Evolutionary conservation across 2,797 vertebrate species (phyloP).

Genomic region (Cetoscarus ocellatus): DNA sequence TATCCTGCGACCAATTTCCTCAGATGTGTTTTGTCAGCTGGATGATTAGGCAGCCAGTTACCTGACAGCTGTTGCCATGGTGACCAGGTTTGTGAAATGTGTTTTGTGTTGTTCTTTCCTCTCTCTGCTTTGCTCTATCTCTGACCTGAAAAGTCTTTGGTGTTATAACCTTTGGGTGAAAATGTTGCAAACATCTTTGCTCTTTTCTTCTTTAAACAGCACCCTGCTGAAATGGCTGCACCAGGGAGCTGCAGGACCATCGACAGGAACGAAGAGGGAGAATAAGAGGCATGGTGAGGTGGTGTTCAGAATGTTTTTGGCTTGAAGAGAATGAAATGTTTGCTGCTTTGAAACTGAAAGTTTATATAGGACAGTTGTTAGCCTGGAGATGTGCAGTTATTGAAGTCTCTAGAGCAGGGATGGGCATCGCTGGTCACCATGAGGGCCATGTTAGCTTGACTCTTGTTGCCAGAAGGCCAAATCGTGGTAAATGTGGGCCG

Average conservation of each 20-base stretch:
- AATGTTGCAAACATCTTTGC: slow-evolving; percentile 1
- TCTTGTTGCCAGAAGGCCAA: too few relatives aligned
- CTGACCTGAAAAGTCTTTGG: slow-evolving; percentile 39
- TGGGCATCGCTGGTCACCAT: too few relatives aligned
- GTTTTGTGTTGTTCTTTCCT: slow-evolving; percentile 19
- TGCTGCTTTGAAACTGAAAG: background rate
- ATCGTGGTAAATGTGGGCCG: too few relatives aligned
- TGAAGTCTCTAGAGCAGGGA: too few relatives aligned
- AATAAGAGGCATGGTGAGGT: background rate
- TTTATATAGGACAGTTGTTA: background rate
- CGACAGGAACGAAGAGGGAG: background rate
- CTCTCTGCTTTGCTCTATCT: background rate
- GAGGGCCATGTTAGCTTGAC: too few relatives aligned
- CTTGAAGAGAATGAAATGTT: background rate
- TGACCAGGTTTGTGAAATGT: slow-evolving; percentile 53
- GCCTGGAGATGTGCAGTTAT: background rate
- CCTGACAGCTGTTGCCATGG: slow-evolving; percentile 73
- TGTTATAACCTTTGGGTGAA: slow-evolving; percentile 30
- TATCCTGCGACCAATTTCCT: slow-evolving; percentile 45
- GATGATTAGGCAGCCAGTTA: slow-evolving; percentile 58
- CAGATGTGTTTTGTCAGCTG: slow-evolving; percentile 38
- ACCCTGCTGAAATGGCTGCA: background rate
- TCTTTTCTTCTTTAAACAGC: background rate
- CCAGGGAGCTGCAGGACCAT: background rate
- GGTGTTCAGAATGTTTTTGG: background rate